phyloP scores from a whole-genome alignment of 1,140 invertebrate genomes.

The Daktulosphaira vitifoliae region DNA sequence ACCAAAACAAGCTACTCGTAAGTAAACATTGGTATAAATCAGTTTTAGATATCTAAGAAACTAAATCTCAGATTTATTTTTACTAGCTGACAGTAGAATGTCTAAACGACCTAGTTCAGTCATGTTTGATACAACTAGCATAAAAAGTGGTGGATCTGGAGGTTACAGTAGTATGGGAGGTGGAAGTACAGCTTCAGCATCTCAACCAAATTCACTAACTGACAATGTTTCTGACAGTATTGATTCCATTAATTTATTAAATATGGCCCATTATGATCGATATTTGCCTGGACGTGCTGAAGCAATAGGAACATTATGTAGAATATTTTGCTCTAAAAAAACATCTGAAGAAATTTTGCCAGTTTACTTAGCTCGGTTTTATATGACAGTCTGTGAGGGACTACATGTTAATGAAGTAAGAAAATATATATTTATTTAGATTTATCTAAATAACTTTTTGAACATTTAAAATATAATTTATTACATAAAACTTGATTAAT shows the following conservation, averaged over 20 bases:
- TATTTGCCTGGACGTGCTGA: conserved; percentile 83
- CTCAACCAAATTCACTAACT: conserved; percentile 39
- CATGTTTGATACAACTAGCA: conserved; percentile 34
- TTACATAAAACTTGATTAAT: background rate
- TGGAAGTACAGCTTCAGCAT: conserved; percentile 35
- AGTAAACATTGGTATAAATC: no score
- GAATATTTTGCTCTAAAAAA: conserved; percentile 93
- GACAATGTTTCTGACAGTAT: conserved; percentile 36
- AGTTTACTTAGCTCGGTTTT: conserved; percentile 90
- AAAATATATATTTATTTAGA: background rate
- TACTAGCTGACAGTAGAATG: conserved; percentile 1
- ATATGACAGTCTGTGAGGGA: conserved; percentile 81
- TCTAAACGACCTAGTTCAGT: conserved; percentile 35
- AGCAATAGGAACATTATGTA: conserved; percentile 86
- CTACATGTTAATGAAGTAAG: conserved; percentile 56
- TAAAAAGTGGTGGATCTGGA: conserved; percentile 25
- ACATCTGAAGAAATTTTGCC: conserved; percentile 90
- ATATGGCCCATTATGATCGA: conserved; percentile 48
- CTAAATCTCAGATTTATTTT: no score
- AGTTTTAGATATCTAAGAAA: no score
- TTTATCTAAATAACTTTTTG: background rate
- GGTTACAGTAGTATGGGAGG: conserved; percentile 31
- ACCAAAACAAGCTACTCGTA: conserved; percentile 34
- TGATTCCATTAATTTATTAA: conserved; percentile 22
- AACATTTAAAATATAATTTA: background rate